Percentiles rank a stretch among this genome's conserved stretches.
Conservation (phyloP, 2,797 vertebrate genomes). For the Amblyopsis hoosieri region DNA sequence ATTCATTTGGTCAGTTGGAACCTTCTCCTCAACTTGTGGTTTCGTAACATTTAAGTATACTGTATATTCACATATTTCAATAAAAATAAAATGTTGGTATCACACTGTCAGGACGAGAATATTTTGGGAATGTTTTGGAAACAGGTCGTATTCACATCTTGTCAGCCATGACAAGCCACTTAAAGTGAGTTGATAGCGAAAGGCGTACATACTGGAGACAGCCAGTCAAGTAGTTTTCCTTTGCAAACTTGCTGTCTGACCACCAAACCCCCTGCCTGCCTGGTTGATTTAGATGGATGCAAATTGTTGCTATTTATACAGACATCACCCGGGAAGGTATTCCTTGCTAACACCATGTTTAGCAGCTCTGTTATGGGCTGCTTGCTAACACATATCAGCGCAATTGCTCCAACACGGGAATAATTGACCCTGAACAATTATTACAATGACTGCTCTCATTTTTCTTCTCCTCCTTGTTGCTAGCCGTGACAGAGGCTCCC, state of each 20-base stretch:
- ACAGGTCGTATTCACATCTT: background rate
- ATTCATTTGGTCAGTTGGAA: conserved; percentile 31
- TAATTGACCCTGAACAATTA: conserved; percentile 84
- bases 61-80: background rate
- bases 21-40: background rate
- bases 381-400: conserved; percentile 66
- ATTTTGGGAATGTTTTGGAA: background rate
- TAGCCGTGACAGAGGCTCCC: conserved; percentile 28
- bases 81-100: background rate
- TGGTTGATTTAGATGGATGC: conserved; percentile 40
- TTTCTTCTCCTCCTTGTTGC: conserved; percentile 62
- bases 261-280: background rate
- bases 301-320: conserved; percentile 37
- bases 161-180: background rate
- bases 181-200: background rate
- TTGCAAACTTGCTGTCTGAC: conserved; percentile 12
- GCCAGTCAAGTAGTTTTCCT: conserved; percentile 5
- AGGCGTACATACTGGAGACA: background rate
- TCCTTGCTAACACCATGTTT: conserved; percentile 45
- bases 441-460: conserved; percentile 77
- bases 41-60: background rate
- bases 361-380: conserved; percentile 50
- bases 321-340: conserved; percentile 40
- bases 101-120: background rate
- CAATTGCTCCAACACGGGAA: conserved; percentile 75